Percentiles rank a stretch among this genome's conserved stretches.
Conservation (phyloP, 92 coral and sea anemone species). For the Montipora capitata region DNA sequence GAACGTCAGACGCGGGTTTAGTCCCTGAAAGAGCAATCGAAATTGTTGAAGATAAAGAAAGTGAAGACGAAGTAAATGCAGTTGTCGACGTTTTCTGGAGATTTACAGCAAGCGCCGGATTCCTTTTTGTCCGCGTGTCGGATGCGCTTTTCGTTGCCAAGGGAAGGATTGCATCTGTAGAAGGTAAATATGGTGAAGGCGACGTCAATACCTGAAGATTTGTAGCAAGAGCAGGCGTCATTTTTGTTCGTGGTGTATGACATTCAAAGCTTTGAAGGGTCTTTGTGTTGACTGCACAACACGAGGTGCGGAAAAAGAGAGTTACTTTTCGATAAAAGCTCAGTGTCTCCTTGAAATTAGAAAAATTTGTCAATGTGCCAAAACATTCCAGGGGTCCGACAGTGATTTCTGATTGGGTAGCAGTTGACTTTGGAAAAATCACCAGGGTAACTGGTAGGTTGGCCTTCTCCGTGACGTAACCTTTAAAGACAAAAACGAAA, state of each 20-base stretch:
- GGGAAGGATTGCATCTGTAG: too few relatives aligned
- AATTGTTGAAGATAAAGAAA: neutral
- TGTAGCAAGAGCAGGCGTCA: neutral
- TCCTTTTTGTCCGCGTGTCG: too few relatives aligned
- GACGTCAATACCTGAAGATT: too few relatives aligned
- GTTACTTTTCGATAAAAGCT: slow-evolving; percentile 6
- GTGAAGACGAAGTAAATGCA: neutral
- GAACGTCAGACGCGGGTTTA: neutral
- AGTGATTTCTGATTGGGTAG: slow-evolving; percentile 74
- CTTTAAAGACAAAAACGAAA: slow-evolving; percentile 30
- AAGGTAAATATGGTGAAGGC: too few relatives aligned
- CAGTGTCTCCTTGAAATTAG: neutral
- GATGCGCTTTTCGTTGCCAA: too few relatives aligned
- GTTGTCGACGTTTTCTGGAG: neutral
- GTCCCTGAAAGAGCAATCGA: neutral
- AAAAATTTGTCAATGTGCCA: slow-evolving; percentile 53
- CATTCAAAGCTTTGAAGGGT: neutral
- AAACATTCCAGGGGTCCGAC: slow-evolving; percentile 95
- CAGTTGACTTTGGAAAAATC: slow-evolving; percentile 67
- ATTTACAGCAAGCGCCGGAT: too few relatives aligned
- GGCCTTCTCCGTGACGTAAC: slow-evolving; percentile 84
- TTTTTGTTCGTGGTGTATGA: neutral
- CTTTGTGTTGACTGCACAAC: slow-evolving; percentile 10
- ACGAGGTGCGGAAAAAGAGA: slow-evolving; percentile 18
- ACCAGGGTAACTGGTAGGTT: slow-evolving; percentile 83